A percentile compares a stretch with the other conserved stretches of the same genome.
Conservation (phyloP, 2,888 invertebrate genomes). For the Eupithecia subumbrata region DNA sequence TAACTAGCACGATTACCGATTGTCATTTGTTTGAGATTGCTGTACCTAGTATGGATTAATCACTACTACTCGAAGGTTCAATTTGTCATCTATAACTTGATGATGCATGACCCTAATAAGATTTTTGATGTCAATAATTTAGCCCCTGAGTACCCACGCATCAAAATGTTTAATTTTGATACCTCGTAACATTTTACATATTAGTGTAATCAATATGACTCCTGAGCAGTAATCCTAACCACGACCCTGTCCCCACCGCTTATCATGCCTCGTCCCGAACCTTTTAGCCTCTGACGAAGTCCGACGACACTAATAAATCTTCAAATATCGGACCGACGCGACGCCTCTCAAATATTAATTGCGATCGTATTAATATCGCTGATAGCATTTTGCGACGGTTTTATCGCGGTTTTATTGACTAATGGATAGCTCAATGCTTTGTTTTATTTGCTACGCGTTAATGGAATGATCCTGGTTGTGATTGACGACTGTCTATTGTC, state of each 20-base stretch:
- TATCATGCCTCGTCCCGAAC: conserved; percentile 71
- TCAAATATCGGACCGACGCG: conserved; percentile 60
- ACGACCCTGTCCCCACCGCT: conserved; percentile 48
- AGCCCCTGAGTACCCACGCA: background rate
- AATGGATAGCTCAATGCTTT: conserved; percentile 46
- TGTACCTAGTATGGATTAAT: background rate
- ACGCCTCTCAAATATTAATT: conserved; percentile 63
- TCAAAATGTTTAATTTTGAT: background rate
- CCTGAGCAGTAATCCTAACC: conserved; percentile 3
- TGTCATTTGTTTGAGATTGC: background rate
- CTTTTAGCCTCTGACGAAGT: conserved; percentile 75
- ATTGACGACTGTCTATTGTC: conserved; percentile 15
- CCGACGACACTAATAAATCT: conserved; percentile 73
- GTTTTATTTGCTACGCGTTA: conserved; percentile 24
- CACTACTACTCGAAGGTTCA: background rate
- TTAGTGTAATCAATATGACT: background rate
- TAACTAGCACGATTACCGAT: too few species aligned
- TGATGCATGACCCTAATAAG: background rate
- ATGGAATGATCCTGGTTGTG: conserved; percentile 9
- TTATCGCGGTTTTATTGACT: conserved; percentile 40
- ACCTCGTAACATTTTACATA: background rate
- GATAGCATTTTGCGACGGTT: conserved; percentile 50
- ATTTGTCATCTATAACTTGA: background rate
- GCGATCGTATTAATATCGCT: conserved; percentile 66
- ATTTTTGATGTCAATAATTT: background rate